Evolutionary conservation across 2,113 vertebrate species (phyloP), one percentile per base, ranked within the genome.

Genomic region (Meleagris gallopavo): DNA sequence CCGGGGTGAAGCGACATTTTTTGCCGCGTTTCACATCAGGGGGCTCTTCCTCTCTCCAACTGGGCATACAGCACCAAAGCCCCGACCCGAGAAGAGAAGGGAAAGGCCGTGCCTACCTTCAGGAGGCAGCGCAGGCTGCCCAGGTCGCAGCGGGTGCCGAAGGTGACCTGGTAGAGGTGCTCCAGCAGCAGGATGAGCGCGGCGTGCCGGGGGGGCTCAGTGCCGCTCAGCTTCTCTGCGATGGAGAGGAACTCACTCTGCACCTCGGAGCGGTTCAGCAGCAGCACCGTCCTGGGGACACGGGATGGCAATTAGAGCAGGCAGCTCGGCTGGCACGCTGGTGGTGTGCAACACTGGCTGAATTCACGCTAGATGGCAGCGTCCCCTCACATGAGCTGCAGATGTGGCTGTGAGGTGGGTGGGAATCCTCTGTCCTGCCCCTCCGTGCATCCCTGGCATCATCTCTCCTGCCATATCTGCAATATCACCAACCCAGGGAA

Each of bases 201-300:
- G 29, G 98, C 88, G 8, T 72, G 97, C 57, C 97, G 98, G 0
- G 98, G 97, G 57, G 97, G 97, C 58, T 97, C 96, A 0, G 98
- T 84, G 18, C 81, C 2, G 17, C 98, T 98, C 88, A 99, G 98
- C 97, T 98, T 98, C 92, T 99, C 94, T 0, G 98, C 98, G 60
- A 99, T 98, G 2, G 98, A 97, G 6, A 99, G 97, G 86, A 99
- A 99, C 91, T 99, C 98, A 0, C 95, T 91, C 20, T 98, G 98
- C 36, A 99, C 98, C 93, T 99, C 99, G 0, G 97, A 90, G 0
- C 97, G 98, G 95, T 99, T 99, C 97, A 99, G 97, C 97, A 99
- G 93, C 77, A 99, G 97, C 92, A 99, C 99, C 1, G 99, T 99
- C 91, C 99, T 99, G 90, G 76, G 88, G 86, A 88, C 52, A 80